Conservation (phyloP, 2,797 vertebrate genomes). For the Meriones psammophilus region DNA sequence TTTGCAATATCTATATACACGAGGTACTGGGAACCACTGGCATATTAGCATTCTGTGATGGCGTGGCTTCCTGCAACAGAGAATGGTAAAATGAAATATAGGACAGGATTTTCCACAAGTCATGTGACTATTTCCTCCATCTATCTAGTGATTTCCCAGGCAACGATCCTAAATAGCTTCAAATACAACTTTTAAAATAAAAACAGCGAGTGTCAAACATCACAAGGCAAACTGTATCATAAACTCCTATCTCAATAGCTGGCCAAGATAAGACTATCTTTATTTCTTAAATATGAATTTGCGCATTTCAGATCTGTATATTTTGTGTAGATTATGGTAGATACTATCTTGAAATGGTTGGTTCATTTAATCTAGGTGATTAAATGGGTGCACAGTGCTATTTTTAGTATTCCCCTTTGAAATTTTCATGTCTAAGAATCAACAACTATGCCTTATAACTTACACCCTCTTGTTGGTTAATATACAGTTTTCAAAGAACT, state of each 20-base stretch:
- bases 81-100: slow-evolving; percentile 87
- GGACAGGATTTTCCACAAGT: slow-evolving; percentile 88
- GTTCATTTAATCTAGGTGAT: neutral
- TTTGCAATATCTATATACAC: slow-evolving; percentile 95
- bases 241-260: slow-evolving; percentile 88
- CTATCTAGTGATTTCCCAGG: slow-evolving; percentile 88
- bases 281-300: neutral
- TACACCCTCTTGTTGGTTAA: neutral
- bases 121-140: slow-evolving; percentile 87
- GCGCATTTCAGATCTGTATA: neutral
- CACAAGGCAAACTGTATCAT: slow-evolving; percentile 88
- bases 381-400: neutral
- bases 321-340: neutral
- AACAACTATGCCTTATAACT: neutral
- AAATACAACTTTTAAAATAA: slow-evolving; percentile 87
- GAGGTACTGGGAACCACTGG: slow-evolving; percentile 92
- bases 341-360: neutral
- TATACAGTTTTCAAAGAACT: neutral
- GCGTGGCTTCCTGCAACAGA: slow-evolving; percentile 90
- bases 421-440: neutral
- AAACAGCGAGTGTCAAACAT: slow-evolving; percentile 87
- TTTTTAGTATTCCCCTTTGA: neutral
- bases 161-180: slow-evolving; percentile 87
- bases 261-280: slow-evolving; percentile 43
- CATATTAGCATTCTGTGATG: slow-evolving; percentile 89